Evolutionary conservation across 2,797 vertebrate genomes (phyloP), one percentile per base, ranked within the genome.

Genomic region (Galaxias olidus): DNA sequence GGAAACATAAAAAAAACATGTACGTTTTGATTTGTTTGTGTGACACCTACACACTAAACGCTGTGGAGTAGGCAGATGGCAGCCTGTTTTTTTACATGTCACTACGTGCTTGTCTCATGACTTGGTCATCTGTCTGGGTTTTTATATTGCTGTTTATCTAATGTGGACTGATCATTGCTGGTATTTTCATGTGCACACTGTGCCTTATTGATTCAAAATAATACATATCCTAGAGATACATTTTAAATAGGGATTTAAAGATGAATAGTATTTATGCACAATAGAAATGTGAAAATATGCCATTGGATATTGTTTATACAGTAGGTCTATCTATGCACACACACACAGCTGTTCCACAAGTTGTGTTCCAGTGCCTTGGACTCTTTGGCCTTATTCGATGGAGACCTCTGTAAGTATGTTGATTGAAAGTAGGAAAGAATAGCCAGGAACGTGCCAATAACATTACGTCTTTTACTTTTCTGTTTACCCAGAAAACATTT

Each of bases 181-280:
- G 55, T 67, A 45, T 56, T 72, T 68, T 63, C 15, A 43, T 20
- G 40, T 11, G 18, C 51, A 67, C 52, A 56, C 50, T 66, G 63
- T 53, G 5, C 66, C 75, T 80, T 80, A 78, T 63, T 63, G 69
- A 74, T 72, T 84, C 72, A 75, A 69, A 69, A 43, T 79, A 64
- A 79, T 68, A 76, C 59, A 78, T 84, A 63, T 79, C 63, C 14
- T 67, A 82, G 57, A 84, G 82, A 83, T 82, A 84, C 75, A 77
- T 73, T 78, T 64, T 15, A 80, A 88, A 84, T 3, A 3, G 81
- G 78, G 84, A 86, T 81, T 89, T 84, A 76, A 81, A 86, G 73
- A 80, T 81, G 69, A 81, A 71, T 72, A 68, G 80, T 90, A 91
- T 90, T 88, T 88, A 89, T 91, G 85, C 84, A 84, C 83, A 76